Evolutionary conservation across 1,140 invertebrate species (phyloP).

Genomic region (Chironomus striatipennis): DNA sequence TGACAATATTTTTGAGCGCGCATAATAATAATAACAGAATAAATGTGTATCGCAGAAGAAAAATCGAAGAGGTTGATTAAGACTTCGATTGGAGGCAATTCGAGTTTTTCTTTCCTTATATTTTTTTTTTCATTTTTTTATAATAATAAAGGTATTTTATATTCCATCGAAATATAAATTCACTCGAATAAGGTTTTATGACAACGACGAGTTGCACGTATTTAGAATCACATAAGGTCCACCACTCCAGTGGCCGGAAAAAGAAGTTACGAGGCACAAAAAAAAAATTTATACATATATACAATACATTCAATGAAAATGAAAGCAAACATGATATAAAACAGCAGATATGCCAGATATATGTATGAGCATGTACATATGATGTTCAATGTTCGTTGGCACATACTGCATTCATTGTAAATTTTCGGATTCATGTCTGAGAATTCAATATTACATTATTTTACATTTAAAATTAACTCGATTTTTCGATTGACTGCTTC

Average conservation of each 20-base stretch:
- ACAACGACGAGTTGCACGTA: no score
- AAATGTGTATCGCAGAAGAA: neutral
- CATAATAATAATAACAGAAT: neutral
- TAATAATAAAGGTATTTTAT: no score
- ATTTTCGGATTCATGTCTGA: neutral
- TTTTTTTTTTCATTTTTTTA: no score
- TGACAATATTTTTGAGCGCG: neutral
- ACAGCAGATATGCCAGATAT: neutral
- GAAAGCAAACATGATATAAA: constrained; percentile 17
- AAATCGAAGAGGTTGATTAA: neutral
- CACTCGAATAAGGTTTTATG: no score
- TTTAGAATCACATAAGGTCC: neutral
- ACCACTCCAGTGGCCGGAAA: neutral
- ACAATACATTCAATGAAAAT: neutral
- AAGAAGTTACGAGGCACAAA: neutral
- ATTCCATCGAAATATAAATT: no score
- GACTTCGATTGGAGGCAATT: neutral
- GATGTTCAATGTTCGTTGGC: neutral
- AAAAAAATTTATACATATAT: neutral
- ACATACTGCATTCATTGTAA: constrained; percentile 10
- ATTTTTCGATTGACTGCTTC: constrained; percentile 17
- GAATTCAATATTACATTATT: constrained; percentile 15
- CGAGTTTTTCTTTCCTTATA: neutral
- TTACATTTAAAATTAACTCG: neutral
- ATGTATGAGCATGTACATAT: neutral